Conservation (phyloP, 2,888 invertebrate species). For the Sylvicola cinctus region DNA sequence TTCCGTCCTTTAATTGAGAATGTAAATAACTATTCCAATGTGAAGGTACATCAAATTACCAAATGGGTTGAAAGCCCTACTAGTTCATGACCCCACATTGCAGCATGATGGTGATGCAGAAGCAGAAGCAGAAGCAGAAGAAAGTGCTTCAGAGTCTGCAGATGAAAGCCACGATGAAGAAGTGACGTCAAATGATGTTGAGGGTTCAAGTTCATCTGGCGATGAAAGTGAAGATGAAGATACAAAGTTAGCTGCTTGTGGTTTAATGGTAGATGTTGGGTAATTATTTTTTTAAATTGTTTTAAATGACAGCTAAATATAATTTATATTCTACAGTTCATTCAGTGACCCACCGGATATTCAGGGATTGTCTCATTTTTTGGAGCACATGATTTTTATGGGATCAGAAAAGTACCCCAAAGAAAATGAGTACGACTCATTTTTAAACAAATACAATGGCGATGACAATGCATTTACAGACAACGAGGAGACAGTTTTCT, state of each 20-base stretch:
- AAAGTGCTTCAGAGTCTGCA: conserved; percentile 15
- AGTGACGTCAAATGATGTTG: conserved; percentile 9
- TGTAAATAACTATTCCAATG: conserved; percentile 9
- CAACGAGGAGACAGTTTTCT: conserved; percentile 68
- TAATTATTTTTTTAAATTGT: conserved; percentile 14
- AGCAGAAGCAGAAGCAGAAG: neutral
- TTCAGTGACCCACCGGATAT: conserved; percentile 59
- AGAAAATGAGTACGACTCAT: conserved; percentile 70
- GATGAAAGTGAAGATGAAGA: conserved; percentile 13
- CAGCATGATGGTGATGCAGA: neutral
- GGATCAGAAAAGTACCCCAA: conserved; percentile 73
- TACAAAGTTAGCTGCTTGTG: conserved; percentile 41
- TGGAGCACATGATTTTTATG: conserved; percentile 89
- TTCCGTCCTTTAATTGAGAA: conserved; percentile 3
- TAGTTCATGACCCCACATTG: conserved; percentile 41
- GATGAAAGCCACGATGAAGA: conserved; percentile 10
- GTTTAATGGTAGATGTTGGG: conserved; percentile 54
- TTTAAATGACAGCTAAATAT: neutral
- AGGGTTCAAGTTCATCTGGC: conserved; percentile 11
- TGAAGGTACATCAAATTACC: conserved; percentile 40
- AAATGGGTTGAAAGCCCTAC: conserved; percentile 50
- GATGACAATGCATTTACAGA: conserved; percentile 75
- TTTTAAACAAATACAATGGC: conserved; percentile 66
- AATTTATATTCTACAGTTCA: conserved; percentile 13
- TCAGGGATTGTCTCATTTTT: conserved; percentile 65